phyloP scores from a whole-genome alignment of 2,113 vertebrate species.

The Gymnobelideus leadbeateri region DNA sequence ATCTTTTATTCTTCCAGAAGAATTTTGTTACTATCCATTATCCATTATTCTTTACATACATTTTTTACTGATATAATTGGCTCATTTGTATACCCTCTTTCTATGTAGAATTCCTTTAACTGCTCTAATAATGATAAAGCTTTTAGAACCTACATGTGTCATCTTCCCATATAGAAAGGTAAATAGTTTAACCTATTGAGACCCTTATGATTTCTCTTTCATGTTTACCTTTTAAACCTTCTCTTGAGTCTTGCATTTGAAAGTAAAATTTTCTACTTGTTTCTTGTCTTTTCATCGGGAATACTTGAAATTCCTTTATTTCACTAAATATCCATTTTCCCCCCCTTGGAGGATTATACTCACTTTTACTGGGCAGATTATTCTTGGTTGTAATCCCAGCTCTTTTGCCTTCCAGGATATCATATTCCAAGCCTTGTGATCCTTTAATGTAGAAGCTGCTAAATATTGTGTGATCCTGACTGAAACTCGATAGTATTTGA shows the following conservation, averaged over 20 bases:
- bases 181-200: not conserved
- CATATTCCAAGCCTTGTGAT: too few relatives aligned
- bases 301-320: too few relatives aligned
- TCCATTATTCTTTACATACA: not conserved
- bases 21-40: not conserved
- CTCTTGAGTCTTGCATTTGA: not conserved
- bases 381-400: too few relatives aligned
- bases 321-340: too few relatives aligned
- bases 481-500: too few relatives aligned
- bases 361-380: too few relatives aligned
- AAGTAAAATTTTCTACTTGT: not conserved
- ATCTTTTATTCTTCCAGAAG: too few relatives aligned
- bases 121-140: not conserved
- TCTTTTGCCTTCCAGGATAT: too few relatives aligned
- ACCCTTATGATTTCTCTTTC: not conserved
- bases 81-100: not conserved
- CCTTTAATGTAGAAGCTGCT: too few relatives aligned
- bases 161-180: not conserved
- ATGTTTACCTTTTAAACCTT: not conserved
- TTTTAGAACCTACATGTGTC: not conserved
- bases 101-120: not conserved
- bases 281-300: too few relatives aligned
- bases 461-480: too few relatives aligned
- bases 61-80: not conserved
- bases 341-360: too few relatives aligned